Evolutionary conservation across 2,113 vertebrate species (phyloP).

Genomic region (Columba janthina): DNA sequence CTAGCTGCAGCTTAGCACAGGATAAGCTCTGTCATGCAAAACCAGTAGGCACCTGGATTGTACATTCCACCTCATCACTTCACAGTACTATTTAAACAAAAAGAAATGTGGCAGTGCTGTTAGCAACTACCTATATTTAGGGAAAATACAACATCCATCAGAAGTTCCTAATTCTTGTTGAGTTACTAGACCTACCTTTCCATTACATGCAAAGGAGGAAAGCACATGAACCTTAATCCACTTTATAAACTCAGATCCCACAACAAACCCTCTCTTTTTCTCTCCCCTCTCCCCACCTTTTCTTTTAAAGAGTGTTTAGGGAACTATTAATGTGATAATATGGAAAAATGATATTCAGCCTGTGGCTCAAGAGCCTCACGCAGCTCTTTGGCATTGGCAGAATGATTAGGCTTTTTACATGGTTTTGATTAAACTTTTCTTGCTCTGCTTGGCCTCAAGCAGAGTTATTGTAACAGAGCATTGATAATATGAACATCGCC

Average conservation of each 20-base stretch:
- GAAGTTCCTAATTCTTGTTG: background rate
- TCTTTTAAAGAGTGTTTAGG: slow-evolving; percentile 40
- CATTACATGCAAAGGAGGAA: background rate
- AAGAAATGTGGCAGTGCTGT: background rate
- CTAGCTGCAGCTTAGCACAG: background rate
- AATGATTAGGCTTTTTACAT: slow-evolving; percentile 45
- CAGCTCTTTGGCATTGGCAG: slow-evolving; percentile 33
- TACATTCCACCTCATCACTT: background rate
- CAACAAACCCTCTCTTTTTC: background rate
- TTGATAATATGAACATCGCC: background rate
- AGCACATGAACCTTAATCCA: background rate
- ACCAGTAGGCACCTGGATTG: background rate
- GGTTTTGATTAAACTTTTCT: slow-evolving; percentile 56
- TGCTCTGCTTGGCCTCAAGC: slow-evolving; percentile 44
- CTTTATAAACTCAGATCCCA: background rate
- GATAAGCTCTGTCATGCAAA: background rate
- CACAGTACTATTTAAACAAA: background rate
- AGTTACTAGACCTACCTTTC: background rate
- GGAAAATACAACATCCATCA: background rate
- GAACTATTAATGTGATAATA: slow-evolving; percentile 61
- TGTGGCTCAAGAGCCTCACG: slow-evolving; percentile 49
- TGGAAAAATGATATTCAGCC: slow-evolving; percentile 60
- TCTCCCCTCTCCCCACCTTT: background rate
- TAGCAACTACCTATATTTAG: background rate
- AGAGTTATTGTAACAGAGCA: background rate